phyloP scores from a whole-genome alignment of 1,140 invertebrate genomes.

The Delia radicum region DNA sequence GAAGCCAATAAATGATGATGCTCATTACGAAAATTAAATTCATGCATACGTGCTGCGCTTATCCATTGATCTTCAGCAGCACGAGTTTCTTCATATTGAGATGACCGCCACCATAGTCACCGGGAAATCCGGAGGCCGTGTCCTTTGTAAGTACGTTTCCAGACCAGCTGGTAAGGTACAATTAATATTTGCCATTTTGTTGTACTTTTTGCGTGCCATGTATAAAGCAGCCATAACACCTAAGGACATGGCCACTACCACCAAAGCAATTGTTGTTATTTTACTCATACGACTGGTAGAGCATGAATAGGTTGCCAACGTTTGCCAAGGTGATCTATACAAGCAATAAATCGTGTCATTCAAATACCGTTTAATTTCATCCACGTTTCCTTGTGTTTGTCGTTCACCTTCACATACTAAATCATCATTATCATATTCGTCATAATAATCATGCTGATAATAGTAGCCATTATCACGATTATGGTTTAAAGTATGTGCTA shows the following conservation, averaged over 20 bases:
- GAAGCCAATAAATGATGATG: conserved; percentile 25
- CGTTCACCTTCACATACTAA: background rate
- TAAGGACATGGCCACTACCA: conserved; percentile 16
- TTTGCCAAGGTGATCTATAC: conserved; percentile 25
- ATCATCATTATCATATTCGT: conserved; percentile 21
- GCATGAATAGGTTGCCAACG: background rate
- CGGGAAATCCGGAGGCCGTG: background rate
- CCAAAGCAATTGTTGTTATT: conserved; percentile 27
- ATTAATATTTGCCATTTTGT: conserved; percentile 30
- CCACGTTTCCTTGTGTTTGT: background rate
- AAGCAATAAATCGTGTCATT: background rate
- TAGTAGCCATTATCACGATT: background rate
- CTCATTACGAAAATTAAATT: conserved; percentile 21
- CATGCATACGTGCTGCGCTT: background rate
- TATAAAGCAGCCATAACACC: conserved; percentile 24
- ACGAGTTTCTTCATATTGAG: background rate
- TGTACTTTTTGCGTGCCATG: conserved; percentile 26
- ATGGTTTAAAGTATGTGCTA: too few species aligned
- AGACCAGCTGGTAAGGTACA: conserved; percentile 25
- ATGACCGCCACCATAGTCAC: background rate
- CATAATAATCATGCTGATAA: background rate
- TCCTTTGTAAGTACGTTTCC: conserved; percentile 20
- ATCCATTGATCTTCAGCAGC: background rate
- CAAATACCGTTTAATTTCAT: background rate
- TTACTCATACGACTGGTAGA: conserved; percentile 4